These are phyloP conservation scores for Rotaria socialis DNA, from an alignment of 2,888 invertebrate genomes.

Conservation along the genomic window DNA sequence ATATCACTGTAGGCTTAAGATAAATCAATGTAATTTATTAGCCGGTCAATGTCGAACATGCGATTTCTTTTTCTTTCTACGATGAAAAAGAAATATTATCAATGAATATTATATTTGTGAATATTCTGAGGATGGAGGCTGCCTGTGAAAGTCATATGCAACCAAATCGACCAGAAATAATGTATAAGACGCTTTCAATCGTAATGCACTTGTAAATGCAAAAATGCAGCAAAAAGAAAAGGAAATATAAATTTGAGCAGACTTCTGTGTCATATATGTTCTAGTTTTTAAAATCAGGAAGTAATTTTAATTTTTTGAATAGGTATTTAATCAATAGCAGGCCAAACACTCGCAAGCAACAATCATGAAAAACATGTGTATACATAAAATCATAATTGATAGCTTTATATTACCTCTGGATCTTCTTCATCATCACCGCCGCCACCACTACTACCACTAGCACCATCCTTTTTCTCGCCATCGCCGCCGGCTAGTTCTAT, in stretches of 20 bases:
- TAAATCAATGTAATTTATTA: too few relatives aligned
- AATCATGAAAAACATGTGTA: too few relatives aligned
- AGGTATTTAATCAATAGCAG: background rate
- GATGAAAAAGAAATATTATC: too few relatives aligned
- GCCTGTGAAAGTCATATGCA: background rate
- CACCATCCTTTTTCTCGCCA: background rate
- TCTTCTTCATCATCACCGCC: constrained; percentile 19
- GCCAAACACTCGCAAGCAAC: too few relatives aligned
- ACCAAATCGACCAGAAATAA: background rate
- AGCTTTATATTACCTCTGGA: background rate
- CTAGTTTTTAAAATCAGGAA: background rate
- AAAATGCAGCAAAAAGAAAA: background rate
- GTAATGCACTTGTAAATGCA: background rate
- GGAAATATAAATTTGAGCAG: background rate
- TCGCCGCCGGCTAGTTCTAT: background rate
- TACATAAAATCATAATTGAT: background rate
- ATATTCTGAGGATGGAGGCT: too few relatives aligned
- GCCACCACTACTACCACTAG: background rate
- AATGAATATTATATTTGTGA: too few relatives aligned
- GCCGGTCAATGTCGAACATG: too few relatives aligned
- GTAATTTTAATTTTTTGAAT: background rate
- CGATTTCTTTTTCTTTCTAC: too few relatives aligned
- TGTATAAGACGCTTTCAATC: background rate
- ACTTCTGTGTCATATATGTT: background rate
- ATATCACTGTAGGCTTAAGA: background rate